A percentile compares a stretch with the other conserved stretches of the same genome.
Evolutionary conservation across 2,797 vertebrate genomes (phyloP).

Genomic region (Sebastes diploproa): DNA sequence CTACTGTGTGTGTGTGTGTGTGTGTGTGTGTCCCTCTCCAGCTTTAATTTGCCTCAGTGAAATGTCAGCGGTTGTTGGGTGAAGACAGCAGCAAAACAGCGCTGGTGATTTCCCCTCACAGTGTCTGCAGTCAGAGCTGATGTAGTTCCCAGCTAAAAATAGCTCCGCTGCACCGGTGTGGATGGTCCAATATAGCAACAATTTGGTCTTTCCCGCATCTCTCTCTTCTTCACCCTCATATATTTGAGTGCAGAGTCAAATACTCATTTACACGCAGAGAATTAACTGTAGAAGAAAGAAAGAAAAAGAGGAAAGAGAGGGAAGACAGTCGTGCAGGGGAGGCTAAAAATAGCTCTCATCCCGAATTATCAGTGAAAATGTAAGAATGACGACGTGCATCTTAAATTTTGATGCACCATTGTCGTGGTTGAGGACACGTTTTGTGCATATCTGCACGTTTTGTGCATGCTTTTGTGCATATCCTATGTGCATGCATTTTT

Average conservation of each 20-base stretch:
- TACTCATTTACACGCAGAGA: background rate
- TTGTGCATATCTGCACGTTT: background rate
- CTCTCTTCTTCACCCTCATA: background rate
- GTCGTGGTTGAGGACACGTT: slow-evolving; percentile 12
- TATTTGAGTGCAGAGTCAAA: slow-evolving; percentile 32
- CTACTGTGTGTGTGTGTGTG: background rate
- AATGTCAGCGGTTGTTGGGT: slow-evolving; percentile 42
- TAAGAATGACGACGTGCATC: slow-evolving; percentile 24
- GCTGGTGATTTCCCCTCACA: slow-evolving; percentile 62
- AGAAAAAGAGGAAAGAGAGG: background rate
- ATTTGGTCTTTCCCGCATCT: slow-evolving; percentile 65
- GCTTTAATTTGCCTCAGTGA: slow-evolving; percentile 30
- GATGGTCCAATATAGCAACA: slow-evolving; percentile 71
- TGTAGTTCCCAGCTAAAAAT: slow-evolving; percentile 79
- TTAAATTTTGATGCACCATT: slow-evolving; percentile 21
- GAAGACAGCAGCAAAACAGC: slow-evolving; percentile 53
- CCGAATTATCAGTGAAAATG: slow-evolving; percentile 14
- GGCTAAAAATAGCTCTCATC: slow-evolving; percentile 25
- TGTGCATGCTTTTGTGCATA: background rate
- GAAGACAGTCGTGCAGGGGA: background rate
- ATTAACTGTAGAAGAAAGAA: background rate
- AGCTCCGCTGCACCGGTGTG: slow-evolving; percentile 71
- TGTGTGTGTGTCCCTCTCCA: background rate
- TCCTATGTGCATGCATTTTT: background rate
- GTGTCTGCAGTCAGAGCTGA: slow-evolving; percentile 73